Conservation (phyloP, 2,113 vertebrate species). For the Vireo altiloquus region DNA sequence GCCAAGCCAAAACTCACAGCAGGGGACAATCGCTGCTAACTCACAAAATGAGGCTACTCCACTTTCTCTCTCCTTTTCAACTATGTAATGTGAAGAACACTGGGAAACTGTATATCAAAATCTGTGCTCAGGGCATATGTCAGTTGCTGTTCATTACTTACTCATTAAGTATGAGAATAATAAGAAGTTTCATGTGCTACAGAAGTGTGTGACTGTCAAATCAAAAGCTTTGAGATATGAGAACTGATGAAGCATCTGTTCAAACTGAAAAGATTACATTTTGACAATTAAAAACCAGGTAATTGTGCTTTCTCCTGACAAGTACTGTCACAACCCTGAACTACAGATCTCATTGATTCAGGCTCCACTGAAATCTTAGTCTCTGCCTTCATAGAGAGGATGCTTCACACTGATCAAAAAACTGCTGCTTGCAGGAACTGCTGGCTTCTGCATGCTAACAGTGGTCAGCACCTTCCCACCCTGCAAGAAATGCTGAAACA, state of each 20-base stretch:
- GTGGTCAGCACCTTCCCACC: background rate
- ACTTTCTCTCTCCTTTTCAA: background rate
- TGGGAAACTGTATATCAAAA: background rate
- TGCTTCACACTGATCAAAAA: background rate
- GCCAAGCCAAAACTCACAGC: background rate
- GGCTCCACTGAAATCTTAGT: background rate
- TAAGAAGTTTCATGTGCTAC: background rate
- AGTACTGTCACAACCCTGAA: background rate
- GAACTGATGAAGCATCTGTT: background rate
- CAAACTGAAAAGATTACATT: background rate
- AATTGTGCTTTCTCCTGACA: background rate
- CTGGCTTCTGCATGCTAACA: background rate
- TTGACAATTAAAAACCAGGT: background rate
- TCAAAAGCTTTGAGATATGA: background rate
- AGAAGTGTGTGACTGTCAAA: background rate
- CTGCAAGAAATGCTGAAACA: background rate
- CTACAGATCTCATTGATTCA: background rate
- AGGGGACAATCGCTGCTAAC: rapidly evolving
- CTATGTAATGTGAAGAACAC: background rate
- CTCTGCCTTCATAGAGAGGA: background rate
- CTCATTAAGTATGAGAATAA: background rate
- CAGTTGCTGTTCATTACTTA: background rate
- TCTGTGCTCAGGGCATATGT: background rate
- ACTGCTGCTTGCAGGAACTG: background rate
- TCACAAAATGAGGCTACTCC: background rate